These are phyloP conservation scores for Pseudolaguvia tuberculata DNA, from an alignment of 2,113 vertebrate species.

Conservation along the genomic window DNA sequence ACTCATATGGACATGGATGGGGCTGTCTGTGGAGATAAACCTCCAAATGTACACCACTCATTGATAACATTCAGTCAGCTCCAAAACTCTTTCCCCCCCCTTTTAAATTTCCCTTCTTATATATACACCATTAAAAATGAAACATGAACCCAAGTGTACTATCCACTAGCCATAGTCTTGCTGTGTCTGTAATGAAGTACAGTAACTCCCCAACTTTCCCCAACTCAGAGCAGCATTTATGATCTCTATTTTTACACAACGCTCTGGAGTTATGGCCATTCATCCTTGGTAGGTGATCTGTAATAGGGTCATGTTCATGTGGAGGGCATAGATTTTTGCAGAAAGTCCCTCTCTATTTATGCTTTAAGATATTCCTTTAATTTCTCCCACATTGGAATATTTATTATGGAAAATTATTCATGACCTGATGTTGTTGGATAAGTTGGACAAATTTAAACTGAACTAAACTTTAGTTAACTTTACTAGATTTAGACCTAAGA, in stretches of 20 bases:
- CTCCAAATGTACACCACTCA: conserved; percentile 23
- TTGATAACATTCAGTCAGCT: conserved; percentile 21
- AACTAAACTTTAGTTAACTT: background rate
- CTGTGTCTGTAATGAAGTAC: conserved; percentile 20
- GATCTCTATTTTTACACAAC: conserved; percentile 52
- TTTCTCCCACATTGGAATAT: background rate
- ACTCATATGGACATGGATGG: conserved; percentile 51
- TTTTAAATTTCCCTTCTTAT: background rate
- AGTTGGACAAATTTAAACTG: background rate
- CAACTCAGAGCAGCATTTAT: conserved; percentile 20
- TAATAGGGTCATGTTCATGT: conserved; percentile 23
- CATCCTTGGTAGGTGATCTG: conserved; percentile 37
- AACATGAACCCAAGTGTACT: conserved; percentile 15
- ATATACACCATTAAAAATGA: conserved; percentile 19
- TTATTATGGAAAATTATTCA: background rate
- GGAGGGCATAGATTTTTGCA: conserved; percentile 6
- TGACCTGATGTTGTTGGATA: background rate
- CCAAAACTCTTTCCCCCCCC: background rate
- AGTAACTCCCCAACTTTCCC: background rate
- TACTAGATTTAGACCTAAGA: too few relatives aligned
- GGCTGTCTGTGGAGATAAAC: conserved; percentile 40
- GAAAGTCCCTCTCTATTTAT: conserved; percentile 13
- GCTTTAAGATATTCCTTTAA: conserved; percentile 9
- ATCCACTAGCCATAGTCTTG: conserved; percentile 7
- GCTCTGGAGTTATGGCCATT: conserved; percentile 18